A percentile compares a stretch with the other conserved stretches of the same genome.
phyloP scores from a whole-genome alignment of 2,113 vertebrate species.

The Colius striatus region DNA sequence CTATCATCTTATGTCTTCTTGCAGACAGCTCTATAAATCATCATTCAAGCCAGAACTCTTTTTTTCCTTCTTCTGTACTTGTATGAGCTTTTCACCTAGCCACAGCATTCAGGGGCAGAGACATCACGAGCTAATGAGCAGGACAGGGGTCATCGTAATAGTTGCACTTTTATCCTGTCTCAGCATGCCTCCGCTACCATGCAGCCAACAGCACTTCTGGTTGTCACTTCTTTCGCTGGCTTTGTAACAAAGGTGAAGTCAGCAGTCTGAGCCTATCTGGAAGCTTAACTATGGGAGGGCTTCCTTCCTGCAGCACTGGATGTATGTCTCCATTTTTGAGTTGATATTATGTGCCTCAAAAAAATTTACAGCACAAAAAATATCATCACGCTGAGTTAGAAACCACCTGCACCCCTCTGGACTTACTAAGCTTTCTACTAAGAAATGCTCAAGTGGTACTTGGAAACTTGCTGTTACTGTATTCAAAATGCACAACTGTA shows the following conservation, averaged over 20 bases:
- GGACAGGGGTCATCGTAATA: background rate
- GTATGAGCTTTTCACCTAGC: background rate
- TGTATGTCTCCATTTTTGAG: background rate
- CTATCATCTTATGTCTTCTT: background rate
- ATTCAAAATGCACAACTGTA: background rate
- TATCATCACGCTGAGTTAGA: accelerated
- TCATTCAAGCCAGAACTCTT: background rate
- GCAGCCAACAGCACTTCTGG: background rate
- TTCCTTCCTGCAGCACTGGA: accelerated
- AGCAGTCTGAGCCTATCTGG: background rate
- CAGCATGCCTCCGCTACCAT: background rate
- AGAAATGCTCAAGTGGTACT: background rate
- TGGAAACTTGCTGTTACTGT: background rate
- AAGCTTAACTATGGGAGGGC: background rate
- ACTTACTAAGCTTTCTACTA: background rate
- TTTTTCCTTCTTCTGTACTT: background rate
- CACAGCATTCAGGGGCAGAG: background rate
- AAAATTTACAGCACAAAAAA: background rate
- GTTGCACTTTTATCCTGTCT: background rate
- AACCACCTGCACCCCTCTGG: background rate
- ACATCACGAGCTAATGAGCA: background rate
- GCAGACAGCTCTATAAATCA: background rate
- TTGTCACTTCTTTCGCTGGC: background rate
- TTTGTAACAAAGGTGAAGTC: background rate
- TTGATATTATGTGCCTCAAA: background rate